Percentiles rank a stretch among this genome's conserved stretches.
phyloP scores from a whole-genome alignment of 2,797 vertebrate species.

The Sylvia borin region DNA sequence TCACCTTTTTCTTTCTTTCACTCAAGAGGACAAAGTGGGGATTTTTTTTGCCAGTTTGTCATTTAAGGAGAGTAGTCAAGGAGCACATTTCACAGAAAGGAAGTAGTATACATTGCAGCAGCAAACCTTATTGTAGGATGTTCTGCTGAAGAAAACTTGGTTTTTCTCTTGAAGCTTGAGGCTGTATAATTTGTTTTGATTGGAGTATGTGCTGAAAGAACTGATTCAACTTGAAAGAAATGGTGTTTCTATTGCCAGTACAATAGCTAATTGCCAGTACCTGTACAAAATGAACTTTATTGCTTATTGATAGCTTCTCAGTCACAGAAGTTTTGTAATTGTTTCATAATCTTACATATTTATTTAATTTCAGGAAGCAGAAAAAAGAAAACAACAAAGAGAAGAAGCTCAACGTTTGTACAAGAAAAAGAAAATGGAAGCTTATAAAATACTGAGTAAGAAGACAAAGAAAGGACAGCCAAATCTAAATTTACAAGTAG shows the following conservation, averaged over 20 bases:
- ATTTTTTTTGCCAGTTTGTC: not conserved
- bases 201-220: not conserved
- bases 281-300: not conserved
- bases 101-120: not conserved
- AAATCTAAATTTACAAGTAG: conserved; percentile 94
- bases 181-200: not conserved
- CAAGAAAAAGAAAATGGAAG: conserved; percentile 90
- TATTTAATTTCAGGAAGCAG: conserved; percentile 81
- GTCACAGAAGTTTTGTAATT: not conserved
- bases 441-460: conserved; percentile 87
- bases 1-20: not conserved
- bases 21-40: not conserved
- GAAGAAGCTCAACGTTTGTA: conserved; percentile 88
- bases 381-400: conserved; percentile 82
- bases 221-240: not conserved
- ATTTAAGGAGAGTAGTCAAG: not conserved
- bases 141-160: not conserved
- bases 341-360: not conserved
- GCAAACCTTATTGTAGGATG: not conserved
- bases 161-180: not conserved
- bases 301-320: not conserved
- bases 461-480: conserved; percentile 96
- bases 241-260: not conserved
- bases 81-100: not conserved
- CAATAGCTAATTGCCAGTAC: not conserved